phyloP scores from a whole-genome alignment of 2,888 invertebrate species.

The Catocala fraxini region DNA sequence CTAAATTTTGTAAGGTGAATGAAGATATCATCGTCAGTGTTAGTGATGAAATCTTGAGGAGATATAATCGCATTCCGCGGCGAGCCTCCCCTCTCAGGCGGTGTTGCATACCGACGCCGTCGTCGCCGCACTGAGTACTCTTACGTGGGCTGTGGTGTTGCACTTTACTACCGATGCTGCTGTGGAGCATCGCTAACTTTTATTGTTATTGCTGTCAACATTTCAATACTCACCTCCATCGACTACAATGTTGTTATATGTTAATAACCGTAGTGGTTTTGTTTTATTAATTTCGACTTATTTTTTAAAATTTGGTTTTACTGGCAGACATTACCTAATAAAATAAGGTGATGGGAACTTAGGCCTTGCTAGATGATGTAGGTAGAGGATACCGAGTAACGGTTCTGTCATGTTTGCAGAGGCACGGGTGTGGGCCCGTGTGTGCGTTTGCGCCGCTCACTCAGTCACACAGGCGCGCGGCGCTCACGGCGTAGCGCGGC shows the following conservation, averaged over 20 bases:
- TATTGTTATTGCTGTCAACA: slow-evolving; percentile 10
- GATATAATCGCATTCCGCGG: slow-evolving; percentile 79
- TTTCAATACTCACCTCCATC: slow-evolving; percentile 11
- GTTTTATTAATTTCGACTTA: neutral
- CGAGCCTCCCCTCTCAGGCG: slow-evolving; percentile 63
- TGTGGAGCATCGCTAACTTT: slow-evolving; percentile 31
- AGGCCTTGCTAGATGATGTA: slow-evolving; percentile 69
- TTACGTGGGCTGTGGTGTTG: slow-evolving; percentile 60
- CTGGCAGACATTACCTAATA: slow-evolving; percentile 21
- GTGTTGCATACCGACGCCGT: slow-evolving; percentile 62
- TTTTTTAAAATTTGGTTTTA: slow-evolving; percentile 7
- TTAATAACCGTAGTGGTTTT: neutral
- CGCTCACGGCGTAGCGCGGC: slow-evolving; percentile 79
- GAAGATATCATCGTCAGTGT: slow-evolving; percentile 59
- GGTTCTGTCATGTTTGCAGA: slow-evolving; percentile 83
- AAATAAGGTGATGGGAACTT: slow-evolving; percentile 22
- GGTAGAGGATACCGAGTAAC: slow-evolving; percentile 78
- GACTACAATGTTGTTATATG: slow-evolving; percentile 3
- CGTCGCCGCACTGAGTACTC: slow-evolving; percentile 48
- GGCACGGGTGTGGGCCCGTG: slow-evolving; percentile 68
- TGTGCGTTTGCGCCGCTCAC: slow-evolving; percentile 76
- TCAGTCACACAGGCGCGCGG: slow-evolving; percentile 71
- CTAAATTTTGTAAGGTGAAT: slow-evolving; percentile 59
- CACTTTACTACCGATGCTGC: slow-evolving; percentile 42
- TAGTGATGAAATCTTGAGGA: slow-evolving; percentile 71